Base-by-base conservation (phyloP, 1,140 invertebrate genomes). In the Magallana ariakensis region DNA sequence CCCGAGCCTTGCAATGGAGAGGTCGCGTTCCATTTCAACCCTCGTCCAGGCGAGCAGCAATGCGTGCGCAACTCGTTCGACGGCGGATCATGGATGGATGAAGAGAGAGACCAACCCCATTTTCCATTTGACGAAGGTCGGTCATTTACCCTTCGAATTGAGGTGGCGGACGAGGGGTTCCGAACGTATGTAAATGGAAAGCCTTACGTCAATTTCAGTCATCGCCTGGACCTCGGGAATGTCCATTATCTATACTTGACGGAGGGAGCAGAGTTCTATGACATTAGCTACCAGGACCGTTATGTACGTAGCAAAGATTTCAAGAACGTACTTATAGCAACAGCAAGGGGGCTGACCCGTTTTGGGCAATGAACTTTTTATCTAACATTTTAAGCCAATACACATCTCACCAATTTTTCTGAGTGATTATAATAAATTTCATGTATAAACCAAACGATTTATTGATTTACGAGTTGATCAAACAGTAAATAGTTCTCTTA, bases 21-120 rank as follows among this genome's bases (percentile, higher is more conserved):
- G 92, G 95, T 97, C 75, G 97, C 97, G 0, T 95, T 98, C 46
- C 97, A 98, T 93, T 96, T 98, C 75, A 98, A 97, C 94, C 93
- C 93, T 10, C 87, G 93, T 46, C 91, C 90, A 83, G 88, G 91
- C 83, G 82, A 92, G 88, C 80, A 91, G 88, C 66, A 89, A 85
- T 96, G 97, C 53, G 97, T 98, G 1, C 95, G 97, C 60, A 98
- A 98, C 92, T 95, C 95, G 4, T 95, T 95, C 83, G 90, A 95
- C 11, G 95, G 95, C 58, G 95, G 95, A 19, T 91, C 84, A 15
- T 97, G 97, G 97, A 96, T 96, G 5, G 92, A 95, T 11, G 97
- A 98, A 93, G 97, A 97, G 91, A 96, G 95, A 70, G 95, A 95
- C 70, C 97, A 97, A 53, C 90, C 90, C 0, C 75, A 84, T 1